Base-by-base conservation (phyloP, 2,888 invertebrate species). In the Bursaphelenchus okinawaensis region DNA sequence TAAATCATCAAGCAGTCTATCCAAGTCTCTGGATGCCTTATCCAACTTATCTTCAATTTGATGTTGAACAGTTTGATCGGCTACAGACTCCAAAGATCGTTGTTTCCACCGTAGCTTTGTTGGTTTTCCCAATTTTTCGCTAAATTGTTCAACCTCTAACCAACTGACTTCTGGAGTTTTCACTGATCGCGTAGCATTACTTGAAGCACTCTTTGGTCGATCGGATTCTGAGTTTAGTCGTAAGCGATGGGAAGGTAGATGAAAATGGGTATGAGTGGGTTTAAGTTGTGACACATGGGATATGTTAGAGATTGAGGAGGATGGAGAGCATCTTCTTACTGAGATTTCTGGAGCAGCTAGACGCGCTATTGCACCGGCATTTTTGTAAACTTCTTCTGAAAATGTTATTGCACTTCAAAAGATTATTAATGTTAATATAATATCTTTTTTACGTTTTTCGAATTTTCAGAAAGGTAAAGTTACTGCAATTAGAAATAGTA, bases 11-110 rank as follows among this genome's bases (percentile, higher is more conserved):
- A 59, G 22, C 1, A 59, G 28, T 22, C 52, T 31, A 4, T 59
- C 60, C 60, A 59, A 24, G 19, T 59, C 60, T 19, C 40, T 27
- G 20, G 50, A 40, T 3, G 60, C 60, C 23, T 22, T 27, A 2
- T 59, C 50, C 24, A 59, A 24, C 23, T 52, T 59, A 19, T 23
- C 19, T 20, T 50, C 60, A 16, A 52, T 52, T 40, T 59, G 50
- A 29, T 22, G 20, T 50, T 29, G 60, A 40, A n/a, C 24, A 22
- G 20, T 22, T 6, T 27, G 50, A 19, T 59, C 60, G 19, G 60
- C 60, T 9, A 59, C 40, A 6, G 16, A 16, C 40, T 40, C 40
- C 40, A 40, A 4, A 3, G 40, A 40, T 40, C 40, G 12, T 40
- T 40, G 40, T 40, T 40, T 40, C 40, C 40, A 40, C n/a, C 40